Evolutionary conservation across 2,797 vertebrate species (phyloP).

Genomic region (Micrastur ruficollis): DNA sequence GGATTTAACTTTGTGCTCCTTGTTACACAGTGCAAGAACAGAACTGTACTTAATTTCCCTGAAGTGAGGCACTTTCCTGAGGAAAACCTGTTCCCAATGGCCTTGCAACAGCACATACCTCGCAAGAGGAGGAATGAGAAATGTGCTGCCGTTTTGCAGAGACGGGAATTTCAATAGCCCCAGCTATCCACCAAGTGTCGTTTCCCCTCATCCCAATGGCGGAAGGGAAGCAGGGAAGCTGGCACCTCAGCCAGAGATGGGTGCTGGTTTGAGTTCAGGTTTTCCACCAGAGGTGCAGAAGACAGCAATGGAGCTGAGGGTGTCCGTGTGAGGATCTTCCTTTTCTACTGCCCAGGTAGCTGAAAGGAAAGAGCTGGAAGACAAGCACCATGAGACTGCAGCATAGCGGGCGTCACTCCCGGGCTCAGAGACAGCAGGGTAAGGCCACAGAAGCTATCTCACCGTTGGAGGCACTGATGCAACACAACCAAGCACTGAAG

Average conservation of each 20-base stretch:
- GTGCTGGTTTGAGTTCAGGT: not conserved
- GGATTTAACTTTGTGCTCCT: not conserved
- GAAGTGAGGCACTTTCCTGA: not conserved
- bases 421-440: not conserved
- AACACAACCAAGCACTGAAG: not conserved
- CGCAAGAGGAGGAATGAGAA: not conserved
- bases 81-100: not conserved
- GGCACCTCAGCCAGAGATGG: not conserved
- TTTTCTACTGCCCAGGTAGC: not conserved
- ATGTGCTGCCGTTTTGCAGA: rapidly evolving
- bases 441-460: not conserved
- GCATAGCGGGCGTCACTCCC: not conserved
- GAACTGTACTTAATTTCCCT: not conserved
- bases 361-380: not conserved
- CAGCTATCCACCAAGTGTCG: too few species aligned
- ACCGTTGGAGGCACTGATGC: rapidly evolving
- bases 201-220: rapidly evolving
- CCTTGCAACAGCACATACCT: not conserved
- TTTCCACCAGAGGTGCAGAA: not conserved
- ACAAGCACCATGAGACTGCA: rapidly evolving
- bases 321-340: rapidly evolving
- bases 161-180: rapidly evolving
- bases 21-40: not conserved
- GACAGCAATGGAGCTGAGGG: not conserved
- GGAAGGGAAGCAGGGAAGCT: not conserved